Base-by-base conservation (phyloP, 2,113 vertebrate species). In the Platysternon megacephalum region DNA sequence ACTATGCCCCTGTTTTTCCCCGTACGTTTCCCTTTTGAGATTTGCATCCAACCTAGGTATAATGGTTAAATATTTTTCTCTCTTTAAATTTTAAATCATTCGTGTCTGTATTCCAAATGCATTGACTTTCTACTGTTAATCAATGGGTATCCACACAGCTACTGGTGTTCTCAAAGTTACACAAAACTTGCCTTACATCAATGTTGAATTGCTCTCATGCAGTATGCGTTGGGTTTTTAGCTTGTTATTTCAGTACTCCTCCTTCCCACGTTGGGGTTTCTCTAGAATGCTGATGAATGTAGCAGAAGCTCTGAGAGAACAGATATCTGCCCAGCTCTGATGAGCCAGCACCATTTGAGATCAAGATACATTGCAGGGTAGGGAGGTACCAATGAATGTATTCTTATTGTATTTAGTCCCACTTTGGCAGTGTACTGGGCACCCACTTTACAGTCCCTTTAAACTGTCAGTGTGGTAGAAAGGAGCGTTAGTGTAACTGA, bases 81-180 rank as follows among this genome's bases (percentile, higher is more conserved):
- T 51, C 74, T 87, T 80, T 61, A 89, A 61, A 83, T 92, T 96
- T 95, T 91, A 86, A 86, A 81, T 83, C 84, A 24, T 32, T 46
- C 72, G 42, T 35, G 1, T 7, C 29, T 85, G 8, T 88, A 86
- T 86, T 84, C 17, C 26, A 87, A 74, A 79, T 56, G 3, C 7
- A 16, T 2, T 4, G 21, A 78, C 2, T 52, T 91, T 65, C 52
- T 61, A 48, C 72, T 88, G 74, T 58, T 83, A 14, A 86, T 42
- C 86, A 81, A 42, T 10, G 80, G 49, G 39, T 19, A 22, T 3
- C 1, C 0, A 44, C 24, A 39, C 5, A 87, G 78, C 65, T 56
- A 32, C 39, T 3, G 0, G 78, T 65, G 3, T 12, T 44, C 44
- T 78, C 21, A 26, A 11, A 22, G 24, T 46, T 26, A 78, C 42